A percentile compares a stretch with the other conserved stretches of the same genome.
These are phyloP conservation scores for Chymomyza fuscimana DNA, from an alignment of 2,888 invertebrate species.

Conservation along the genomic window DNA sequence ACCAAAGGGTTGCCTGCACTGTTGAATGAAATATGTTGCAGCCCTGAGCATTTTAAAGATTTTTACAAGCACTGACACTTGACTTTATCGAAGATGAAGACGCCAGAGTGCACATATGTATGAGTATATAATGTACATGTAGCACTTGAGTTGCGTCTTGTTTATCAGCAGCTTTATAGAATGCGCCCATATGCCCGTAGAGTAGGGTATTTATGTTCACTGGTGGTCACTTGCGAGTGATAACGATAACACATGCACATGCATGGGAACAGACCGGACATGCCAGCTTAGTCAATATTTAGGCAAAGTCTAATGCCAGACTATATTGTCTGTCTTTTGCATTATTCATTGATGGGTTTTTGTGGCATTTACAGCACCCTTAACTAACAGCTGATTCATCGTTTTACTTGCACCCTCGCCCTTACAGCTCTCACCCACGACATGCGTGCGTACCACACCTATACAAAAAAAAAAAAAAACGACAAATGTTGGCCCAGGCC, in stretches of 20 bases:
- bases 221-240: background rate
- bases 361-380: background rate
- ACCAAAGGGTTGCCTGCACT: background rate
- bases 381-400: background rate
- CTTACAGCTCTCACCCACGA: background rate
- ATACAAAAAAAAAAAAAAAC: background rate
- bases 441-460: background rate
- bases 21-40: background rate
- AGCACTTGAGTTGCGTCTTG: too few relatives aligned
- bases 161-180: background rate
- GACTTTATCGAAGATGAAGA: slow-evolving; percentile 43
- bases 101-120: background rate
- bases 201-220: background rate
- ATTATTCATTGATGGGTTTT: background rate
- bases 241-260: background rate
- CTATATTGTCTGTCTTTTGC: background rate
- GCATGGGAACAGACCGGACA: background rate
- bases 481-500: background rate
- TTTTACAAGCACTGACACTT: slow-evolving; percentile 14
- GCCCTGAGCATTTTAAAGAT: slow-evolving; percentile 22
- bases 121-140: too few relatives aligned
- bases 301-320: background rate
- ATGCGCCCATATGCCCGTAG: background rate
- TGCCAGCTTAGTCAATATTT: background rate
- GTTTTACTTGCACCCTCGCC: background rate